phyloP scores from a whole-genome alignment of 2,888 invertebrate genomes.

The Andrena fulva region DNA sequence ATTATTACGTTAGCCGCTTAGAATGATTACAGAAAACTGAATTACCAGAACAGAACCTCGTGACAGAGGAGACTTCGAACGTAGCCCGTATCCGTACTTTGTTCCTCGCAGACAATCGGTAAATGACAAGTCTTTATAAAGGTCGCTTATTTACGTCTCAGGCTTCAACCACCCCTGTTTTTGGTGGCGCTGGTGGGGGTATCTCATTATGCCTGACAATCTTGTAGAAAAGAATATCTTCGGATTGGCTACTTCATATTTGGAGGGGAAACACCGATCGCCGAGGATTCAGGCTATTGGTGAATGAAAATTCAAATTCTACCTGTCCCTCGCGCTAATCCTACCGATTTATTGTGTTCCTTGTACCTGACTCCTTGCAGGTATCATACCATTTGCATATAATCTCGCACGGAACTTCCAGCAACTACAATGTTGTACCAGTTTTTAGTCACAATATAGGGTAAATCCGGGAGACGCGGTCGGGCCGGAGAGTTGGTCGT shows the following conservation, averaged over 20 bases:
- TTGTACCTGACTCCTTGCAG: background rate
- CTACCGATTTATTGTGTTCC: background rate
- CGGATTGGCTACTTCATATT: background rate
- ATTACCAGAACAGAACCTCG: too few relatives aligned
- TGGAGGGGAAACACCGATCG: background rate
- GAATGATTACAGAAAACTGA: too few relatives aligned
- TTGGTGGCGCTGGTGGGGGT: constrained; percentile 34
- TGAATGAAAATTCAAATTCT: background rate
- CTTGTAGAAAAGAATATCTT: background rate
- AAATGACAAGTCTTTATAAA: constrained; percentile 33
- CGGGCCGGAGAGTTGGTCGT: too few relatives aligned
- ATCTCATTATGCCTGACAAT: constrained; percentile 38
- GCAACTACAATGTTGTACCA: too few relatives aligned
- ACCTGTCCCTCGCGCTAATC: background rate
- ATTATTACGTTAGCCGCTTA: background rate
- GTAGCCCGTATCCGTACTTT: background rate
- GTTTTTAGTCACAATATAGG: too few relatives aligned
- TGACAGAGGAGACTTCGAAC: background rate
- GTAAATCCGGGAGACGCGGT: too few relatives aligned
- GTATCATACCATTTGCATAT: too few relatives aligned
- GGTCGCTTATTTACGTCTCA: constrained; percentile 12
- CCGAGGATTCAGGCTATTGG: background rate
- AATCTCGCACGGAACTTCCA: too few relatives aligned
- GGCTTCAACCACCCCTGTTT: constrained; percentile 31
- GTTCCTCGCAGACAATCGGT: background rate